Evolutionary conservation across 1,140 invertebrate genomes (phyloP).

Genomic region (Drosophila truncata): DNA sequence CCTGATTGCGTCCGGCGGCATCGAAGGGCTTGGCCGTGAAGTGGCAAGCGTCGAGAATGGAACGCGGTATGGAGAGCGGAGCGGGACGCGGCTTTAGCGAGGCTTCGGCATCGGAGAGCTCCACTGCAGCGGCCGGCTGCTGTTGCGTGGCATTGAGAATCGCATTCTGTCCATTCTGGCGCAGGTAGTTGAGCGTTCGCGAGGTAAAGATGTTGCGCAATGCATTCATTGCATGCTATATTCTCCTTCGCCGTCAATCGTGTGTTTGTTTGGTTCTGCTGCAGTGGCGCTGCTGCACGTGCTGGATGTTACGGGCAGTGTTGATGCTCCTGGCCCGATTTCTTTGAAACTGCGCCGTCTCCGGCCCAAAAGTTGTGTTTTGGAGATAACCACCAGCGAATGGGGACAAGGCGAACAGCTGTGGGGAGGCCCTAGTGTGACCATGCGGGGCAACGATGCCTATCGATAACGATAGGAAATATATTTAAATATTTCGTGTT

Average conservation of each 20-base stretch:
- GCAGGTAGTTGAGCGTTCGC: constrained; percentile 74
- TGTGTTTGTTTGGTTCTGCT: neutral
- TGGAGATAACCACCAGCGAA: constrained; percentile 1
- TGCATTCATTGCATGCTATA: constrained; percentile 67
- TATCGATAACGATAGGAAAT: neutral
- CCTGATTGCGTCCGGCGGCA: constrained; percentile 17
- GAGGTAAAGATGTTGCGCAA: constrained; percentile 83
- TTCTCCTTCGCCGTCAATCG: neutral
- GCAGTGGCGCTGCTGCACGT: constrained; percentile 12
- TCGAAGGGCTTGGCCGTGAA: constrained; percentile 71
- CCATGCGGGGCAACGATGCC: neutral
- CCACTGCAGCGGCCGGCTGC: constrained; percentile 51
- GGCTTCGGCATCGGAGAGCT: constrained; percentile 51
- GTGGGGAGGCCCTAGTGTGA: neutral
- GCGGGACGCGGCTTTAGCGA: constrained; percentile 53
- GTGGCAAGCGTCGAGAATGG: constrained; percentile 75
- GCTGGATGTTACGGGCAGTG: neutral
- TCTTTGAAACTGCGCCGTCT: constrained; percentile 18
- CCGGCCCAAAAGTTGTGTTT: neutral
- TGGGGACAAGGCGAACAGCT: constrained; percentile 11
- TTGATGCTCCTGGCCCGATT: constrained; percentile 1
- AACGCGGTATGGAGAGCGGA: constrained; percentile 77
- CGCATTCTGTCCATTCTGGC: constrained; percentile 82
- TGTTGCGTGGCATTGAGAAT: constrained; percentile 77
- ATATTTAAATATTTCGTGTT: neutral